Conservation (phyloP, 2,888 invertebrate genomes). For the Hemicrepidius hirtus region DNA sequence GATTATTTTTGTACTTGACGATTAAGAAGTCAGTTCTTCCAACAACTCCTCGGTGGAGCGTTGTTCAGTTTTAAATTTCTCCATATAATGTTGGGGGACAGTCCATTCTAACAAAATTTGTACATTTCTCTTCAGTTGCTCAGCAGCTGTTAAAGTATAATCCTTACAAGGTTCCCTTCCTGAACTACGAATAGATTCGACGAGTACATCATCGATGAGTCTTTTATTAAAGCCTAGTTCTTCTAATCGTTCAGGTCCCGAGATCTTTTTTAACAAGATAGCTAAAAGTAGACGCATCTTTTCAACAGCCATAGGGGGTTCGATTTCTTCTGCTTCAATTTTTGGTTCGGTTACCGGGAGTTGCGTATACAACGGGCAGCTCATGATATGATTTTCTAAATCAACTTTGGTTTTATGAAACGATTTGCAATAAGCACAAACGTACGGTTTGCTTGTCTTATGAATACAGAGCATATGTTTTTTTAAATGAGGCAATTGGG, state of each 20-base stretch:
- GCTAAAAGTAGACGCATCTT: slow-evolving; percentile 87
- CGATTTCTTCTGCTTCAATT: slow-evolving; percentile 63
- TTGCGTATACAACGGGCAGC: slow-evolving; percentile 71
- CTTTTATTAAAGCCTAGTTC: slow-evolving; percentile 84
- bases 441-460: slow-evolving; percentile 85
- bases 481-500: slow-evolving; percentile 90
- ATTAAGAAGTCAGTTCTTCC: slow-evolving; percentile 80
- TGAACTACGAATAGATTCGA: slow-evolving; percentile 85
- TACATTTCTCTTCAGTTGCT: slow-evolving; percentile 83
- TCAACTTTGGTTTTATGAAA: slow-evolving; percentile 87
- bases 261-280: slow-evolving; percentile 87
- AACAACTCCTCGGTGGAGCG: slow-evolving; percentile 86
- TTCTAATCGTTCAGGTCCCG: slow-evolving; percentile 84
- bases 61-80: slow-evolving; percentile 82
- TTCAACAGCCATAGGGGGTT: slow-evolving; percentile 79
- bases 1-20: slow-evolving; percentile 13
- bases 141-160: slow-evolving; percentile 75
- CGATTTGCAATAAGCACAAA: slow-evolving; percentile 82
- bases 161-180: slow-evolving; percentile 81
- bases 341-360: slow-evolving; percentile 61
- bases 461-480: slow-evolving; percentile 92
- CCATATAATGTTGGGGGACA: slow-evolving; percentile 86
- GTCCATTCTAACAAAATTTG: slow-evolving; percentile 87
- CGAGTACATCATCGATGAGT: slow-evolving; percentile 87
- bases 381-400: slow-evolving; percentile 79